Conservation (phyloP, 2,797 vertebrate species). For the Lacerta agilis region DNA sequence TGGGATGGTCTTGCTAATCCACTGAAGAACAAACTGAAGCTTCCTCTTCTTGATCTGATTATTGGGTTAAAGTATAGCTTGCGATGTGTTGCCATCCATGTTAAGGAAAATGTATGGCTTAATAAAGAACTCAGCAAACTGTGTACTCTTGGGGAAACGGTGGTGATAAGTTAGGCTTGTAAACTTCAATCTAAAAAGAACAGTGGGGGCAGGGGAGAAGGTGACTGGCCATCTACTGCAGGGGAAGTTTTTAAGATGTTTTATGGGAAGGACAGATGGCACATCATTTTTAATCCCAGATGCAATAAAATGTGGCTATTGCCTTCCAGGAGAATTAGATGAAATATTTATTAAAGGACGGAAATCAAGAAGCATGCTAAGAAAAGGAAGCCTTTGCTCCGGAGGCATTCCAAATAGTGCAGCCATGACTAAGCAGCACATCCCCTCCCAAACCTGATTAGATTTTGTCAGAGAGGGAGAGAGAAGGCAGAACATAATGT, state of each 20-base stretch:
- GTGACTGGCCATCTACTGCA: conserved; percentile 37
- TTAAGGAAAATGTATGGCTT: conserved; percentile 53
- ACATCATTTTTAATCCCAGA: conserved; percentile 34
- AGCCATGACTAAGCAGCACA: conserved; percentile 61
- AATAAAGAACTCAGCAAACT: conserved; percentile 55
- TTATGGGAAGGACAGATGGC: conserved; percentile 20
- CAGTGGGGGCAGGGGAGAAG: not conserved
- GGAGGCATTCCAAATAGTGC: conserved; percentile 18
- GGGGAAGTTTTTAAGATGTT: conserved; percentile 36
- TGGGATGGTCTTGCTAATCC: conserved; percentile 27
- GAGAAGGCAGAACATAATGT: not conserved
- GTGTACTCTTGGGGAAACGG: conserved; percentile 23
- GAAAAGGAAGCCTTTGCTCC: not conserved
- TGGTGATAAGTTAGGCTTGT: conserved; percentile 51
- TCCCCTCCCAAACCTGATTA: conserved; percentile 29
- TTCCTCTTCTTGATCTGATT: conserved; percentile 21
- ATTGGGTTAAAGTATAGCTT: conserved; percentile 10
- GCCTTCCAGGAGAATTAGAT: not conserved
- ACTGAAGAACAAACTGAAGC: conserved; percentile 21
- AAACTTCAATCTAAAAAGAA: conserved; percentile 48
- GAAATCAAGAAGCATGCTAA: conserved; percentile 35
- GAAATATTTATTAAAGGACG: conserved; percentile 48
- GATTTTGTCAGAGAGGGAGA: conserved; percentile 16
- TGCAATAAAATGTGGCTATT: conserved; percentile 42
- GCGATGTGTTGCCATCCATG: conserved; percentile 37